These are phyloP conservation scores for Nilaparvata lugens DNA, from an alignment of 1,140 invertebrate species.

Conservation along the genomic window DNA sequence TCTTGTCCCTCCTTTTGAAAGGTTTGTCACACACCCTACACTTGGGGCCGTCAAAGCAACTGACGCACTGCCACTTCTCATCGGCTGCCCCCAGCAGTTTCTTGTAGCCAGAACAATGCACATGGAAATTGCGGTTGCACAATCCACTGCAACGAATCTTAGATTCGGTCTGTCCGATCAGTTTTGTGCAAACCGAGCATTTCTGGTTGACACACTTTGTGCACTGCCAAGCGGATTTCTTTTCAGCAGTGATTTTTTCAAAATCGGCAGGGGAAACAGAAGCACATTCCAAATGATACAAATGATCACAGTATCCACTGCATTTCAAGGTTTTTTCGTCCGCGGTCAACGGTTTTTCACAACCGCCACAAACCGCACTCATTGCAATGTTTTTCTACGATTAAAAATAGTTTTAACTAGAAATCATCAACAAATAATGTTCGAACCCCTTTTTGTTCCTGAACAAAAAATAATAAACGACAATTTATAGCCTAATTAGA, in stretches of 20 bases:
- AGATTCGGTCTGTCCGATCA: not conserved
- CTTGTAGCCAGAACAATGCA: not conserved
- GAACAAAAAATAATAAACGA: too few species aligned
- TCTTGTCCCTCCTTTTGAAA: not conserved
- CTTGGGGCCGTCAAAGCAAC: not conserved
- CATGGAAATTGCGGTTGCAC: not conserved
- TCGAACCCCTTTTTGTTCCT: too few species aligned
- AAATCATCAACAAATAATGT: too few species aligned
- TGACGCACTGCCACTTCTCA: not conserved
- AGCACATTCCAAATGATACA: not conserved
- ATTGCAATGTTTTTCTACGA: too few species aligned
- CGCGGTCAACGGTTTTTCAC: too few species aligned
- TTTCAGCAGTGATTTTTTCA: not conserved
- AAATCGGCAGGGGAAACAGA: not conserved
- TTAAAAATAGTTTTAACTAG: too few species aligned
- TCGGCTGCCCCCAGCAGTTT: not conserved
- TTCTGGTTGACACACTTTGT: not conserved
- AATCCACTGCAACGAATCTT: not conserved
- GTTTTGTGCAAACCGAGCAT: not conserved
- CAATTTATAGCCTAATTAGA: too few species aligned
- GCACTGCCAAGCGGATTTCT: not conserved
- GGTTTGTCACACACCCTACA: not conserved
- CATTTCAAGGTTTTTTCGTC: too few species aligned
- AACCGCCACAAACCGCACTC: too few species aligned
- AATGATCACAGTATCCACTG: too few species aligned